phyloP scores from a whole-genome alignment of 2,888 invertebrate species.

The Ochropleura plecta region DNA sequence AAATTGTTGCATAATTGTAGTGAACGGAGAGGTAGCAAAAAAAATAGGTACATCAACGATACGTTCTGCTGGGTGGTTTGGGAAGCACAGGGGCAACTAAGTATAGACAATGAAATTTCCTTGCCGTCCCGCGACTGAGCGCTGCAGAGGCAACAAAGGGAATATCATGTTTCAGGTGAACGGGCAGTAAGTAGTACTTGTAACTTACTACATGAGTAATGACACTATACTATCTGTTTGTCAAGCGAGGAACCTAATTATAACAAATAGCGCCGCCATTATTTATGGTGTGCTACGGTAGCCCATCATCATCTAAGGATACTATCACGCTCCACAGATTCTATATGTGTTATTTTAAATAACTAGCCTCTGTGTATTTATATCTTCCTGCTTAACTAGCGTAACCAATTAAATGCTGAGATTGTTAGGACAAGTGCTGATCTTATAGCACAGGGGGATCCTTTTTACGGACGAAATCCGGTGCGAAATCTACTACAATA shows the following conservation, averaged over 20 bases:
- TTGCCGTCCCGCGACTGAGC: neutral
- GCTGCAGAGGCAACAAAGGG: conserved; percentile 7
- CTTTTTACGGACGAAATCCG: too few species aligned
- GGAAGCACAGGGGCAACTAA: conserved; percentile 42
- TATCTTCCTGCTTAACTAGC: conserved; percentile 32
- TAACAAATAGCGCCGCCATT: conserved; percentile 19
- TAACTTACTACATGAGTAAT: conserved; percentile 7
- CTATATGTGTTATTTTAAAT: conserved; percentile 28
- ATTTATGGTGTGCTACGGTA: conserved; percentile 1
- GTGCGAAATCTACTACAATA: too few species aligned
- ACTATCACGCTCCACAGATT: conserved; percentile 38
- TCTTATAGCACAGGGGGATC: too few species aligned
- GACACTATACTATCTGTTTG: conserved; percentile 13
- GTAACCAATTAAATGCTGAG: conserved; percentile 30
- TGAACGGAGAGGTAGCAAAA: neutral
- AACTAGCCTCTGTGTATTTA: conserved; percentile 4
- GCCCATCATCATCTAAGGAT: conserved; percentile 20
- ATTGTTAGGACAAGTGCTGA: conserved; percentile 9
- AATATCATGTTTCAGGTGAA: conserved; percentile 27
- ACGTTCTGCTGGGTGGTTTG: conserved; percentile 25
- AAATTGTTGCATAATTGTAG: conserved; percentile 14
- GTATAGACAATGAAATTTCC: conserved; percentile 21
- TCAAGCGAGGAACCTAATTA: conserved; percentile 30
- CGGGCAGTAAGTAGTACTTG: conserved; percentile 11
- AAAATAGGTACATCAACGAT: conserved; percentile 7